Evolutionary conservation across 2,113 vertebrate species (phyloP).

Genomic region (Oceanites oceanicus): DNA sequence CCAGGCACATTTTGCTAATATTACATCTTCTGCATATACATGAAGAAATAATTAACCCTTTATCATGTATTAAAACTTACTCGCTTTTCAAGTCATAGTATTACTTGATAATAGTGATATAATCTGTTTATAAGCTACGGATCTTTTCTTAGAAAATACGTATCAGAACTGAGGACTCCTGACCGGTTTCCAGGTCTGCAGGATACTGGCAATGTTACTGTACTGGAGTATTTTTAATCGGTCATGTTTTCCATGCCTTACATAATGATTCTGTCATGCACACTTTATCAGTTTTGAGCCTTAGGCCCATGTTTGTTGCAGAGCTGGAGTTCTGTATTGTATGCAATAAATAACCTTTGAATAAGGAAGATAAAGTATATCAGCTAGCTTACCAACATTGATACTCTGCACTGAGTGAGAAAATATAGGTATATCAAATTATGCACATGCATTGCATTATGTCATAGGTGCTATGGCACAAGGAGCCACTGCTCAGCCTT

Average conservation of each 20-base stretch:
- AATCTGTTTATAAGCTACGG: neutral
- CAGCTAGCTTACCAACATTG: neutral
- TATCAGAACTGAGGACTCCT: neutral
- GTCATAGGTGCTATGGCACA: fast-evolving
- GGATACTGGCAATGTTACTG: neutral
- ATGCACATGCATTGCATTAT: neutral
- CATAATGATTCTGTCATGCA: neutral
- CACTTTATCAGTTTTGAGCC: neutral
- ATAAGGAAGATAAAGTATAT: neutral
- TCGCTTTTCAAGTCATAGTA: neutral
- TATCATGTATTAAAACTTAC: neutral
- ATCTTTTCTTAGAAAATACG: neutral
- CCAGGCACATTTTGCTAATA: neutral
- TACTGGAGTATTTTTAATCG: neutral
- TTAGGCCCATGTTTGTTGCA: neutral
- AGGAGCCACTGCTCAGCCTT: neutral
- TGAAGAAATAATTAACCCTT: neutral
- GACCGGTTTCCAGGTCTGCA: neutral
- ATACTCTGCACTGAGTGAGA: neutral
- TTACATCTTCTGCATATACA: neutral
- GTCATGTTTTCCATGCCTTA: neutral
- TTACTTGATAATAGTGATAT: neutral
- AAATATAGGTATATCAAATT: neutral
- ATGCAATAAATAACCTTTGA: neutral
- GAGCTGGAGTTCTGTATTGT: neutral